These are phyloP conservation scores for Stegastes partitus DNA, from an alignment of 2,113 vertebrate species.

Conservation along the genomic window DNA sequence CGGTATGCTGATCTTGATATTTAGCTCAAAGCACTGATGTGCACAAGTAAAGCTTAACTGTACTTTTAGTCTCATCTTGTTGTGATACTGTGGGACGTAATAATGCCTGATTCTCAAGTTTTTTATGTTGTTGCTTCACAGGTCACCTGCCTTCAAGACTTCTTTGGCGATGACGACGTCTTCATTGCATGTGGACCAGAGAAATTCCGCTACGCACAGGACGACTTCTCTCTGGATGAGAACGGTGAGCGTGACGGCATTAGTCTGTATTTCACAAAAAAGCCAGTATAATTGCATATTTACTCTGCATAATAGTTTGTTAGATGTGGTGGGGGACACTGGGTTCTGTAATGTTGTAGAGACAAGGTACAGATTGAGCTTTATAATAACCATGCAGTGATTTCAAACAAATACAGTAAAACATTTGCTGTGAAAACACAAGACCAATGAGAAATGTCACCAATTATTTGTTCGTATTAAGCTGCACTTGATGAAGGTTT, in stretches of 20 bases:
- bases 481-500: background rate
- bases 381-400: background rate
- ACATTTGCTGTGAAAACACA: background rate
- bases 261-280: background rate
- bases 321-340: background rate
- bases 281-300: background rate
- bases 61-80: too few relatives aligned
- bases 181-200: slow-evolving; percentile 98
- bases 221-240: slow-evolving; percentile 97
- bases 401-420: background rate
- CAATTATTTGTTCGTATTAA: background rate
- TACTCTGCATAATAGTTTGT: background rate
- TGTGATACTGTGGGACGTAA: too few relatives aligned
- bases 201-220: slow-evolving; percentile 98
- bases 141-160: slow-evolving; percentile 99
- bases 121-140: slow-evolving; percentile 57
- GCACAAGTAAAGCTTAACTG: too few relatives aligned
- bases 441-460: background rate
- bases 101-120: background rate
- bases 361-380: background rate
- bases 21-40: too few relatives aligned
- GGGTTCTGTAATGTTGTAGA: background rate
- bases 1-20: too few relatives aligned
- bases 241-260: slow-evolving; percentile 86
- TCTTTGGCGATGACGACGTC: slow-evolving; percentile 98